Evolutionary conservation across 2,888 invertebrate species (phyloP).

Genomic region (Himalopsyche anomala): DNA sequence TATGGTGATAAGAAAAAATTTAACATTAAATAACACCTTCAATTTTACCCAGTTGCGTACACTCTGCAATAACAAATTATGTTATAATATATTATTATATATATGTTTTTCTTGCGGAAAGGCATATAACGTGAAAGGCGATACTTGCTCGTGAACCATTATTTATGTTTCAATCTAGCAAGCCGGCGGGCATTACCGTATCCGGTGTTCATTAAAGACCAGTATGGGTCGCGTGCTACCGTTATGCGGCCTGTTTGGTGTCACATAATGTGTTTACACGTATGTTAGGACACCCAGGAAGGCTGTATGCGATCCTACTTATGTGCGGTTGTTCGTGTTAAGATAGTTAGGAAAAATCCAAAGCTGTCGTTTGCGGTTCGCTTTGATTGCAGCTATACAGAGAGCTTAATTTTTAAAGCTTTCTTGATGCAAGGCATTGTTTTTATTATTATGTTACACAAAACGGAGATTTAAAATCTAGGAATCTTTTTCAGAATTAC

Average conservation of each 20-base stretch:
- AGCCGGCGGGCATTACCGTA: slow-evolving; percentile 47
- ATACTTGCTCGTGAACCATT: slow-evolving; percentile 44
- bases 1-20: too few relatives aligned
- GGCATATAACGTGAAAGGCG: slow-evolving; percentile 17
- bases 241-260: slow-evolving; percentile 47
- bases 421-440: neutral
- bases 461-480: too few relatives aligned
- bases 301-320: slow-evolving; percentile 41
- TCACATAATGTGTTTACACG: slow-evolving; percentile 48
- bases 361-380: slow-evolving; percentile 34
- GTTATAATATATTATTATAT: too few relatives aligned
- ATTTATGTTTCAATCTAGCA: slow-evolving; percentile 54
- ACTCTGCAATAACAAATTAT: too few relatives aligned
- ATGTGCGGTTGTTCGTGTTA: slow-evolving; percentile 42
- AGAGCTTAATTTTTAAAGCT: neutral
- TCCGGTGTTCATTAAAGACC: slow-evolving; percentile 57
- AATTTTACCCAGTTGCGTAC: too few relatives aligned
- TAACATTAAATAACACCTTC: too few relatives aligned
- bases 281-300: slow-evolving; percentile 42
- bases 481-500: too few relatives aligned
- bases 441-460: too few relatives aligned
- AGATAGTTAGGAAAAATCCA: slow-evolving; percentile 39
- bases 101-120: neutral
- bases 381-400: neutral
- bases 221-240: slow-evolving; percentile 46